Conservation (phyloP, 1,140 invertebrate species). For the Aethina tumida region DNA sequence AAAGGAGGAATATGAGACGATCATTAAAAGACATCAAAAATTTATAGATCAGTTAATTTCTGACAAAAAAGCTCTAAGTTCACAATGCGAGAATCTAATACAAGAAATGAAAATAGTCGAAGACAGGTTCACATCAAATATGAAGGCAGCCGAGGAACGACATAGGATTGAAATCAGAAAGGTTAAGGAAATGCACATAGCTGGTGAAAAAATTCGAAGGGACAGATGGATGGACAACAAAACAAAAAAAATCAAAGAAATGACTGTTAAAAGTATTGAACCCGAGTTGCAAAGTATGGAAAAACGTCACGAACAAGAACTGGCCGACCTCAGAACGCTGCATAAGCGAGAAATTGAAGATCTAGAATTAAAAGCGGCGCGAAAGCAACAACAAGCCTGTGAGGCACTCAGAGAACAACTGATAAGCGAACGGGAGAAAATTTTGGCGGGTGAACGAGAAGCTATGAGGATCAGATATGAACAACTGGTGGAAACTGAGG, state of each 20-base stretch:
- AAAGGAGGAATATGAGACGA: slow-evolving; percentile 53
- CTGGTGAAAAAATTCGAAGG: slow-evolving; percentile 52
- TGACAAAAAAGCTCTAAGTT: slow-evolving; percentile 54
- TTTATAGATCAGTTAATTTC: slow-evolving; percentile 59
- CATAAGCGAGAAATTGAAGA: slow-evolving; percentile 52
- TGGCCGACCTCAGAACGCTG: slow-evolving; percentile 44
- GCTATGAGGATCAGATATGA: slow-evolving; percentile 40
- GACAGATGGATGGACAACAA: slow-evolving; percentile 59
- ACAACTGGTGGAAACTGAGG: slow-evolving; percentile 43
- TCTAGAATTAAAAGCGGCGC: slow-evolving; percentile 42
- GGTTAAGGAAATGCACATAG: slow-evolving; percentile 51
- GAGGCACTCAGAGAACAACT: slow-evolving; percentile 40
- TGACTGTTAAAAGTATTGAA: slow-evolving; percentile 63
- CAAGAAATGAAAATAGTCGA: slow-evolving; percentile 46
- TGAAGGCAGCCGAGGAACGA: slow-evolving; percentile 50
- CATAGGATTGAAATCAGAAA: slow-evolving; percentile 53
- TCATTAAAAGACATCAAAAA: slow-evolving; percentile 54
- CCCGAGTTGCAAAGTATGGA: slow-evolving; percentile 58
- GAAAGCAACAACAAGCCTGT: slow-evolving; percentile 43
- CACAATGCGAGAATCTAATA: slow-evolving; percentile 52
- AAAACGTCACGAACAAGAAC: slow-evolving; percentile 47
- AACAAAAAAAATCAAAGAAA: slow-evolving; percentile 64
- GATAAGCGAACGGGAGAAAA: slow-evolving; percentile 40
- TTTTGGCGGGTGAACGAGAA: slow-evolving; percentile 41
- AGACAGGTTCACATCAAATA: slow-evolving; percentile 37